Base-by-base conservation (phyloP, 1,140 invertebrate genomes). In the Lasioglossum albipes region DNA sequence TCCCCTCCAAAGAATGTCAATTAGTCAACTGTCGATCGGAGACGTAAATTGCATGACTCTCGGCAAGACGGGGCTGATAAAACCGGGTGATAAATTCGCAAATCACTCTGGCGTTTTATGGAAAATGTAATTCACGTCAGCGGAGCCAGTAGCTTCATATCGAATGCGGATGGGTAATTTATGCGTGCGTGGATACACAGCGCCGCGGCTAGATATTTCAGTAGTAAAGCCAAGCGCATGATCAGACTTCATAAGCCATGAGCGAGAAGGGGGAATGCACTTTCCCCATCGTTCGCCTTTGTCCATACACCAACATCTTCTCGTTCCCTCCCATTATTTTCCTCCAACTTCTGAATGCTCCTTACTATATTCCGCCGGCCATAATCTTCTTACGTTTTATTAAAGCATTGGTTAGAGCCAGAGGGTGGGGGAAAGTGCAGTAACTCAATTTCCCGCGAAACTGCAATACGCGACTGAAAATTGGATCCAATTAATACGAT, bases 151-250 rank as follows among this genome's bases (percentile, higher is more conserved):
- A 31, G 45, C 0, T 42, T 45, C 36, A n/a, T 16, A 6, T 76
- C 36, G 65, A 76, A 57, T 6, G 22, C 36, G 36, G 54, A 41
- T 18, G 49, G 49, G 31, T 36, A 57, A 72, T 72, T 66, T 52
- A 62, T 42, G 31, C 36, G 31, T 64, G 52, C 54, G 27, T 18
- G 27, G 41, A 13, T 52, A 18, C 42, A 5, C 22, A 36, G 31
- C 20, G 16, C 9, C 49, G 36, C 12, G 12, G 42, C 7, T n/a
- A 41, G 41, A 36, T 7, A 57, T 75, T 57, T 67, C 49, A 84
- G 71, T 84, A 75, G 67, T 75, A 67, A 67, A 84, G 54, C 36
- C 59, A 27, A 12, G 5, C 45, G 54, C 20, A 67, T 72, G 49
- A 62, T 84, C 66, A 66, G 57, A 61, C 36, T 31, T 52, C 31